phyloP scores from a whole-genome alignment of 37 sponge, comb jelly and placozoan genomes.

The Hexactinellida sp. region DNA sequence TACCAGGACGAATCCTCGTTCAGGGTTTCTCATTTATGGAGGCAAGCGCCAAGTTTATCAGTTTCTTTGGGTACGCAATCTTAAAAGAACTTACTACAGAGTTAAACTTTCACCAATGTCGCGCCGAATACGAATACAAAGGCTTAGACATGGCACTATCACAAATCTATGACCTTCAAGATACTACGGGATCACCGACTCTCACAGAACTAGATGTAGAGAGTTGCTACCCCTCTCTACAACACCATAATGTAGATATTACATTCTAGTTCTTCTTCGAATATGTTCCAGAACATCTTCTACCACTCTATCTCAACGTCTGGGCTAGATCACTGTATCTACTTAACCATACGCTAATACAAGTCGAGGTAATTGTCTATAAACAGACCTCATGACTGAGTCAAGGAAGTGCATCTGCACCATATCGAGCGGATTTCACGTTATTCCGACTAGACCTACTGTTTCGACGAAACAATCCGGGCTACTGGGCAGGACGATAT shows the following conservation, averaged over 20 bases:
- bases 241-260: neutral
- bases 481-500: neutral
- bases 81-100: neutral
- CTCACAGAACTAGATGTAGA: neutral
- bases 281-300: neutral
- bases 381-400: neutral
- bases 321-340: neutral
- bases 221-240: neutral
- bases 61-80: neutral
- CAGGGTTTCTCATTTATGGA: neutral
- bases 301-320: neutral
- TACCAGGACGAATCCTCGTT: neutral
- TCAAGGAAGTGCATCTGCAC: neutral
- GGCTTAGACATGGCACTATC: neutral
- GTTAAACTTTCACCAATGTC: neutral
- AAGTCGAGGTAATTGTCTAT: neutral
- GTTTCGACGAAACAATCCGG: neutral
- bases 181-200: neutral
- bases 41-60: neutral
- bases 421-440: neutral
- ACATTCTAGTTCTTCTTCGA: neutral
- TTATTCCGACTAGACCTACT: neutral
- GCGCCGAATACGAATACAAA: neutral
- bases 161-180: neutral
- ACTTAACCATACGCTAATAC: neutral